Base-by-base conservation (phyloP, 2,113 vertebrate species). In the Heliornis fulica region DNA sequence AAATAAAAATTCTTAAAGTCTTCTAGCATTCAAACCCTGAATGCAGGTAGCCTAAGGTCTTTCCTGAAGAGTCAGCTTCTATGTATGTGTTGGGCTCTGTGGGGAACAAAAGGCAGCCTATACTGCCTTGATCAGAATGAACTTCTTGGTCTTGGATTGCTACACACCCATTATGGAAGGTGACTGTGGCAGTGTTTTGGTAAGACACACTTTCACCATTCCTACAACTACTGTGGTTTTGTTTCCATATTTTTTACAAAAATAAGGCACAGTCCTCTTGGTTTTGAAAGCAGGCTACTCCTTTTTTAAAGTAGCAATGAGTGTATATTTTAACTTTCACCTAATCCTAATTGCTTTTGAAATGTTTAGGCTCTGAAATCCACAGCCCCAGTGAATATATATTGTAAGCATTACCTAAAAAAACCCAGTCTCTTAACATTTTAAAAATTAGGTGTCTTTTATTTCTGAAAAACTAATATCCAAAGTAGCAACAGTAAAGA, bases 401-500 rank as follows among this genome's bases (percentile, higher is more conserved):
- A 94, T 65, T 45, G 25, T 36, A 93, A 94, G 46, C 41, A 59
- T 86, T 95, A 86, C 64, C 85, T 83, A 87, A 94, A 80, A 97
- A 97, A 97, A 76, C 19, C 19, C 59, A 85, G 31, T 71, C 76
- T 96, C 95, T 69, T 89, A 94, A 65, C 36, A 57, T 63, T 93
- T 97, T 90, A 97, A 89, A 97, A 96, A 94, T 97, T 96, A 96
- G 89, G 21, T 87, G 71, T 70, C 87, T 90, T 95, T 97, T 98
- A 97, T 97, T 98, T 97, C 93, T 95, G 88, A 97, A 98, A 97
- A 98, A 96, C 96, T 98, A 97, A 97, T 98, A 97, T 96, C 97
- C 98, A 95, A 97, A 97, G 96, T 97, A 98, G 97, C 97, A 98
- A 98, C 97, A 98, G 97, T 98, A 98, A 98, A 98, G 97, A 98